A percentile compares a stretch with the other conserved stretches of the same genome.
phyloP scores from a whole-genome alignment of 1,140 invertebrate genomes.

The Hestina assimilis region DNA sequence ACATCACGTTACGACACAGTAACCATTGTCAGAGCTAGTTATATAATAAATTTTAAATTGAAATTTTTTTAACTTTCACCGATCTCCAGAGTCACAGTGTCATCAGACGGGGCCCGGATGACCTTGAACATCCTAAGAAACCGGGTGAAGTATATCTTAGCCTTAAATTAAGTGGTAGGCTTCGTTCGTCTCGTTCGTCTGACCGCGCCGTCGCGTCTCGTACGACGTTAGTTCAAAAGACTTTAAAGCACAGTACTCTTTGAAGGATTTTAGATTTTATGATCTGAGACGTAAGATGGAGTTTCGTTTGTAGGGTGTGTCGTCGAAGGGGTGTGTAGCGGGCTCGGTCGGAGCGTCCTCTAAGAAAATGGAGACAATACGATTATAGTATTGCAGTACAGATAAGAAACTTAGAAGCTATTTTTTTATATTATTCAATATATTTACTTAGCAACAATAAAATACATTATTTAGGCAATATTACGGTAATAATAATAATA shows the following conservation, averaged over 20 bases:
- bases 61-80: slow-evolving; percentile 10
- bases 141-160: slow-evolving; percentile 56
- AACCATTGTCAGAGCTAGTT: too few relatives aligned
- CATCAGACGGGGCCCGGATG: slow-evolving; percentile 21
- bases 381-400: slow-evolving; percentile 61
- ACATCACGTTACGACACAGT: too few relatives aligned
- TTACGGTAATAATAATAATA: too few relatives aligned
- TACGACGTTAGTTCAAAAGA: slow-evolving; percentile 1
- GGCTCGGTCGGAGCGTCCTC: slow-evolving; percentile 61
- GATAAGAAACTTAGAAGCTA: slow-evolving; percentile 5
- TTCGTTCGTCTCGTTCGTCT: slow-evolving; percentile 41
- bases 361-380: slow-evolving; percentile 70
- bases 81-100: slow-evolving; percentile 12
- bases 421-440: not conserved
- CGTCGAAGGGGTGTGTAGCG: slow-evolving; percentile 51
- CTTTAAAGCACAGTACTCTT: not conserved
- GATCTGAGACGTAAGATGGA: slow-evolving; percentile 7
- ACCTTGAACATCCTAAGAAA: slow-evolving; percentile 47
- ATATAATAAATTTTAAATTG: too few relatives aligned
- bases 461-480: too few relatives aligned
- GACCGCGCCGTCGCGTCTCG: slow-evolving; percentile 63
- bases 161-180: slow-evolving; percentile 58
- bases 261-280: slow-evolving; percentile 20
- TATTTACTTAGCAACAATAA: too few relatives aligned
- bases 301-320: slow-evolving; percentile 14